These are phyloP conservation scores for Accipiter cooperii DNA, from an alignment of 2,113 vertebrate genomes.

Conservation along the genomic window DNA sequence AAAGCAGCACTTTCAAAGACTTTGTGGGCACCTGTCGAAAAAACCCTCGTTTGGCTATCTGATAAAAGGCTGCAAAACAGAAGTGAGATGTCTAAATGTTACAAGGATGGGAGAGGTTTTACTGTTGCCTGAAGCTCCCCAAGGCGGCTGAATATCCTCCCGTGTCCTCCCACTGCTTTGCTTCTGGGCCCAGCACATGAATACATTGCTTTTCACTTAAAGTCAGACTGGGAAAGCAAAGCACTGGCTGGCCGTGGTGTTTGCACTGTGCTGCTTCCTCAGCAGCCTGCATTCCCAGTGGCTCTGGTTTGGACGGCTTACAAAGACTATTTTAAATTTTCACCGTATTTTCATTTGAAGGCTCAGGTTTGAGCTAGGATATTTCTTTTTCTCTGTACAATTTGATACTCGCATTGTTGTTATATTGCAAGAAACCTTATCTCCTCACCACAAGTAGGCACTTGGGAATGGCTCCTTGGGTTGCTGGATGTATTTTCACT, in stretches of 20 bases:
- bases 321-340: neutral
- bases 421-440: neutral
- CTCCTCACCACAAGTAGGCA: neutral
- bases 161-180: neutral
- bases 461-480: neutral
- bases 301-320: neutral
- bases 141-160: neutral
- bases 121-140: neutral
- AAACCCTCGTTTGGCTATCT: accelerated
- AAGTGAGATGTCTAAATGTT: neutral
- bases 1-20: neutral
- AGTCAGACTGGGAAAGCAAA: neutral
- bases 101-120: neutral
- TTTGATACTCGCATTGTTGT: neutral
- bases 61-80: neutral
- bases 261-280: neutral
- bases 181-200: neutral
- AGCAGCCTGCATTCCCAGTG: neutral
- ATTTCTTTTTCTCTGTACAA: neutral
- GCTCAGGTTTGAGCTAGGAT: neutral
- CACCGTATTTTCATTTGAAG: neutral
- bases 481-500: neutral
- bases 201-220: accelerated
- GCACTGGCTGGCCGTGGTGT: accelerated
- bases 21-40: neutral